These are phyloP conservation scores for Caenorhabditis parvicauda DNA, from an alignment of 2,888 invertebrate species.

Conservation along the genomic window DNA sequence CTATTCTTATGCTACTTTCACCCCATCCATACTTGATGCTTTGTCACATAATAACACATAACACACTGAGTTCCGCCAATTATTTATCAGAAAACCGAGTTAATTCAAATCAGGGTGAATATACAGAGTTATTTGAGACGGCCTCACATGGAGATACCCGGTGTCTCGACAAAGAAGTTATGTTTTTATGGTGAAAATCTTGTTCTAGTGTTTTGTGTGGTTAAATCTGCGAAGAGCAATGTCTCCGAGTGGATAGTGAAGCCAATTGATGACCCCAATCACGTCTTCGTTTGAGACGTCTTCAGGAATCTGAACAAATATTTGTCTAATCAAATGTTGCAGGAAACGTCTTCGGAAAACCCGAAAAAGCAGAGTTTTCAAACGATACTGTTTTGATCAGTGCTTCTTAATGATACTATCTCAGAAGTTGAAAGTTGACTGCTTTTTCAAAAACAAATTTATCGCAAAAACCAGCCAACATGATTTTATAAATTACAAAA, in stretches of 20 bases:
- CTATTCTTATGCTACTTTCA: too few relatives aligned
- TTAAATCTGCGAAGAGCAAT: conserved; percentile 19
- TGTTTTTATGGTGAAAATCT: too few relatives aligned
- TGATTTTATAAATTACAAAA: not conserved
- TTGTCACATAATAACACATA: too few relatives aligned
- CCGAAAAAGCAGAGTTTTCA: not conserved
- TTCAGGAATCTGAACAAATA: conserved; percentile 23
- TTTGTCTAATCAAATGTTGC: not conserved
- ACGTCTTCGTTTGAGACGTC: conserved; percentile 31
- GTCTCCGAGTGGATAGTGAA: conserved; percentile 41
- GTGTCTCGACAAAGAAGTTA: too few relatives aligned
- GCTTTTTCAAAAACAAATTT: not conserved
- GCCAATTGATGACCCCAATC: conserved; percentile 38
- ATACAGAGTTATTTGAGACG: too few relatives aligned
- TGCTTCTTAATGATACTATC: not conserved
- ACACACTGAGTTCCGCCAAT: too few relatives aligned
- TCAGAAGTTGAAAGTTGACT: not conserved
- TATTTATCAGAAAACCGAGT: too few relatives aligned
- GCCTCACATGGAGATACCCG: too few relatives aligned
- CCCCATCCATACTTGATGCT: too few relatives aligned
- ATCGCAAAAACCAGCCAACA: not conserved
- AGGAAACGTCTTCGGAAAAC: not conserved
- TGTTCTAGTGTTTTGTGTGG: conserved; percentile 10
- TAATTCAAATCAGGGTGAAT: too few relatives aligned
- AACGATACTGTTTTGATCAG: not conserved